Evolutionary conservation across 2,888 invertebrate species (phyloP), one percentile per base, ranked within the genome.

Genomic region (Tupiocoris notatus): DNA sequence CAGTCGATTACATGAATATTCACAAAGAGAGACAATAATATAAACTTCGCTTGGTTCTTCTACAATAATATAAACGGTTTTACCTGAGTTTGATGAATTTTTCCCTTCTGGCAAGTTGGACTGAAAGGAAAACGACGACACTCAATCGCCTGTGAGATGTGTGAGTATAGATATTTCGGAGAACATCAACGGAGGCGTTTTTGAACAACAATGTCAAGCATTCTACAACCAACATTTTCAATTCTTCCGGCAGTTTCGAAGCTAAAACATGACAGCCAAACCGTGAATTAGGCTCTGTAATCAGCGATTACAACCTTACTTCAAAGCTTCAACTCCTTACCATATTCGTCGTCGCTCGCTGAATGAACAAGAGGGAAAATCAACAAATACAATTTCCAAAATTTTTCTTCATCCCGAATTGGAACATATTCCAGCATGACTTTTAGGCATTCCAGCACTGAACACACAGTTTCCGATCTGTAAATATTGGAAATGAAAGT

Each of bases 101-200:
- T 82, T 93, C 92, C 54, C 85, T 83, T 82, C 89, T 88, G 9
- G 91, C 89, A 18, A 92, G 84, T 80, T 89, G 88, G 0, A 90
- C 85, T 17, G 89, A 86, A 0, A 89, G 86, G 80, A 88, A 89
- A 63, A 92, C 85, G 66, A 89, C 88, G 81, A 90, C 89, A 1
- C 90, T 89, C 63, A 92, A 81, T 80, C 89, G 84, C 0, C 88
- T 85, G 1, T 88, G 86, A 78, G 89, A 86, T 70, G 87, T 85
- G 77, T 88, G 85, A 21, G 85, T 83, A 80, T 89, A 91, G 75
- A 91, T 84, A 56, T 83, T 80, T 79, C 86, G 85, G 18, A 89
- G 82, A 6, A 88, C 85, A 78, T 88, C 86, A 0, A 83, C 82
- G 2, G 87, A 85, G 22, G 88, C 81, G 66, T 85, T 84, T 77